Evolutionary conservation across 2,113 vertebrate genomes (phyloP), one percentile per base, ranked within the genome.

Genomic region (Ctenodactylus gundi): DNA sequence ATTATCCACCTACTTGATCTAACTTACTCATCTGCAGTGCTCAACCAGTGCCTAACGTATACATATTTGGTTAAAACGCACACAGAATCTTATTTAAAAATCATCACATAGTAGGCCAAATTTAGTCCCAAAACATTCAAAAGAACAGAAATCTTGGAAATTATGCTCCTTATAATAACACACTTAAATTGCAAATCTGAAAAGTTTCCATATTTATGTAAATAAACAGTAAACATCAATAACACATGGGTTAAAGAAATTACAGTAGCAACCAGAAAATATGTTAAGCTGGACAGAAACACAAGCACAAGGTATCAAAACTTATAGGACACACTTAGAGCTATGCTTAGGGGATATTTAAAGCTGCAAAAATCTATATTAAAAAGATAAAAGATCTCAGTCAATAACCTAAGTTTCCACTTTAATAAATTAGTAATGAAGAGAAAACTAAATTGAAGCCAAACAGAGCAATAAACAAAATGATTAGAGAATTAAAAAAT

Each of bases 341-440:
- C 13, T 46, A 4, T 46, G 21, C 13, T 62, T 68, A 77, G 34
- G 4, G 25, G n/a, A 87, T 44, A 90, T 70, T 57, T 91, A 90
- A 13, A 95, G 4, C 55, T 85, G 0, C 53, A 76, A 72, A 81
- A 12, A 72, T 27, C 4, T 82, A 44, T 31, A 8, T 83, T 29
- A 87, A 81, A 93, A 95, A 81, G 25, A 73, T 51, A 65, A 89
- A 85, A 89, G 27, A 4, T 76, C 8, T 95, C 88, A 85, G 78
- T 70, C 12, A 72, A 46, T 88, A 73, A 78, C 11, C 23, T 39
- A 90, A 92, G 23, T 0, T 81, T 84, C 21, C 6, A 62, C 11
- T 13, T 73, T 80, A 85, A 76, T 31, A 84, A 96, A 81, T 18
- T 57, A 73, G 20, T 57, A 86, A 76, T 72, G 21, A 80, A 46